These are phyloP conservation scores for Numenius phaeopus DNA, from an alignment of 2,797 vertebrate genomes.

Conservation along the genomic window DNA sequence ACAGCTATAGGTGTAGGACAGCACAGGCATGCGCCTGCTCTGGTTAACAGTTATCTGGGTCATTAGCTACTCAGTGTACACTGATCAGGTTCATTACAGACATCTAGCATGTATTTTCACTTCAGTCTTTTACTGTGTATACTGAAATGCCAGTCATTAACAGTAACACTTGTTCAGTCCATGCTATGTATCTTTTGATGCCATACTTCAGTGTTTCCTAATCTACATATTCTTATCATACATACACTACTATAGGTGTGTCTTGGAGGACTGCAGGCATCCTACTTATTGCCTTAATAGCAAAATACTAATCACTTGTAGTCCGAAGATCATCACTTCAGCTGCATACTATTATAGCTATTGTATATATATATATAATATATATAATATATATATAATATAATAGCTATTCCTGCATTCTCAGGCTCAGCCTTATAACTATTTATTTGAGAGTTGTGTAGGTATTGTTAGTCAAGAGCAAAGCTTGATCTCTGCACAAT, in stretches of 20 bases:
- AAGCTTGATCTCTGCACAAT: neutral
- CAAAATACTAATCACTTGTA: neutral
- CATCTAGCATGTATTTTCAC: neutral
- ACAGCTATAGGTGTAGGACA: neutral
- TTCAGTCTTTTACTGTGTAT: neutral
- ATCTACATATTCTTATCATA: neutral
- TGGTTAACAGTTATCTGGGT: neutral
- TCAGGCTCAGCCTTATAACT: neutral
- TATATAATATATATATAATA: too few species aligned
- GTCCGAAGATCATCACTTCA: neutral
- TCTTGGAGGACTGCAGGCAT: neutral
- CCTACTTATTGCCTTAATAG: neutral
- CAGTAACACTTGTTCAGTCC: neutral
- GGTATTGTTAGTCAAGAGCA: neutral
- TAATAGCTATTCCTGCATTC: neutral
- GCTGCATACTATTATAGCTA: too few species aligned
- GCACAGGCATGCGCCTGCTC: rapidly evolving
- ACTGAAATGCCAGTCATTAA: neutral
- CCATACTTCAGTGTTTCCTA: neutral
- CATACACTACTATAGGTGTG: neutral
- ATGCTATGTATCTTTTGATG: neutral
- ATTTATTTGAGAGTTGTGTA: neutral
- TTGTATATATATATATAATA: too few species aligned
- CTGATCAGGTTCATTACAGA: neutral
- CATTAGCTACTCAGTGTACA: neutral